These are phyloP conservation scores for Iselma pallidipennis DNA, from an alignment of 2,888 invertebrate species.

Conservation along the genomic window DNA sequence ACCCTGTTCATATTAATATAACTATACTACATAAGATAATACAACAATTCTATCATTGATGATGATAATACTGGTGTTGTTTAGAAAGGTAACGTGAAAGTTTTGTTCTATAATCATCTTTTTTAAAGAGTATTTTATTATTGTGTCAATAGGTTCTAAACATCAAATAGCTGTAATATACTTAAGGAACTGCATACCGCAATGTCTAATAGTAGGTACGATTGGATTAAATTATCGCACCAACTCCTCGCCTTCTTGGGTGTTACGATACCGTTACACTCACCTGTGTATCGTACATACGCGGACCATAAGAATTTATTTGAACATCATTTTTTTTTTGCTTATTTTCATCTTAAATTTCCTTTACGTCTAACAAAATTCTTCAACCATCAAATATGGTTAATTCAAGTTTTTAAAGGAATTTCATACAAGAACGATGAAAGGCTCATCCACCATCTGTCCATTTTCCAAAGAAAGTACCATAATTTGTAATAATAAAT, in stretches of 20 bases:
- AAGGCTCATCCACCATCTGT: not conserved
- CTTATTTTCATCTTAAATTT: slow-evolving; percentile 4
- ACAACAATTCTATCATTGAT: not conserved
- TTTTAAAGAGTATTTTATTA: slow-evolving; percentile 25
- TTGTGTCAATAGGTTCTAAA: slow-evolving; percentile 33
- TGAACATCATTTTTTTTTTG: slow-evolving; percentile 11
- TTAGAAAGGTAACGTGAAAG: slow-evolving; percentile 35
- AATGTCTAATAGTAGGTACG: slow-evolving; percentile 17
- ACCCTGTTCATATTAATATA: not conserved
- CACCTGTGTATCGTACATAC: slow-evolving; percentile 21
- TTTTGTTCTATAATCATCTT: slow-evolving; percentile 29
- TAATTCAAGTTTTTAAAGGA: not conserved
- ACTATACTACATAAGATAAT: not conserved
- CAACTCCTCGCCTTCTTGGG: slow-evolving; percentile 12
- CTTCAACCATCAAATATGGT: not conserved
- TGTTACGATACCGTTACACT: slow-evolving; percentile 22
- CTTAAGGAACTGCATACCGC: slow-evolving; percentile 25
- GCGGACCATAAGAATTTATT: slow-evolving; percentile 6
- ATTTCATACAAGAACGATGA: not conserved
- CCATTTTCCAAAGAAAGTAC: slow-evolving; percentile 8
- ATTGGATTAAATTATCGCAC: slow-evolving; percentile 23
- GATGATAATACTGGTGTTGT: slow-evolving; percentile 10
- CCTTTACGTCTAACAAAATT: not conserved
- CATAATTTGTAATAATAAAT: slow-evolving; percentile 13
- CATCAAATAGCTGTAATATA: slow-evolving; percentile 26